Base-by-base conservation (phyloP, 2,888 invertebrate species). In the Orthosia incerta region DNA sequence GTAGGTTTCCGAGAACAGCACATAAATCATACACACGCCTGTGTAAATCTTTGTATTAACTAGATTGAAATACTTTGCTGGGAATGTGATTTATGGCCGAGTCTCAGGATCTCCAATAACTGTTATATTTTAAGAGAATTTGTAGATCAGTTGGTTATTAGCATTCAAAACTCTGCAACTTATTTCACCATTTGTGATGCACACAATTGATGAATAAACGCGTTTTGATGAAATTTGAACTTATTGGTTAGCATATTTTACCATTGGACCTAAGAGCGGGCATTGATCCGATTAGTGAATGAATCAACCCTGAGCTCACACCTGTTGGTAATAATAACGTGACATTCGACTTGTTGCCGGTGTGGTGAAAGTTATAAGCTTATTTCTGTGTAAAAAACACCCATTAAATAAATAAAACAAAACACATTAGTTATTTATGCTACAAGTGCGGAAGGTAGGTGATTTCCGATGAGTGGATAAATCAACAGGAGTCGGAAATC, bases 261-360 rank as follows among this genome's bases (percentile, higher is more conserved):
- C 39, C 7, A 39, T 9, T n/a, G n/a, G 39, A 9, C 39, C 39
- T 39, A 39, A 39, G 48, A 26, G 62, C 79, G 77, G 50, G 16
- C 73, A 16, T 67, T 72, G 67, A 72, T 72, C 66, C 62, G 57
- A 53, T 75, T 57, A 18, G 45, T 64, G 79, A 78, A 79, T 79
- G 65, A 74, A 67, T 63, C 56, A 26, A 65, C 57, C 48, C 18
- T 26, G 12, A 46, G 15, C n/a, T n/a, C 66, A 55, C 82, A 82
- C 79, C 82, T 82, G 82, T 76, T 76, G 71, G 26, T 79, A 76
- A 82, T 82, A 65, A 82, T 82, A 65, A 71, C 71, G 61, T 13
- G 55, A 66, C 57, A 70, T 76, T 80, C 15, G 26, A 26, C 31
- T 69, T 13, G 50, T 15, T 4, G 15, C 53, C 15, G 13, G 2